Conservation (phyloP, 2,888 invertebrate genomes). For the Phalera bucephala region DNA sequence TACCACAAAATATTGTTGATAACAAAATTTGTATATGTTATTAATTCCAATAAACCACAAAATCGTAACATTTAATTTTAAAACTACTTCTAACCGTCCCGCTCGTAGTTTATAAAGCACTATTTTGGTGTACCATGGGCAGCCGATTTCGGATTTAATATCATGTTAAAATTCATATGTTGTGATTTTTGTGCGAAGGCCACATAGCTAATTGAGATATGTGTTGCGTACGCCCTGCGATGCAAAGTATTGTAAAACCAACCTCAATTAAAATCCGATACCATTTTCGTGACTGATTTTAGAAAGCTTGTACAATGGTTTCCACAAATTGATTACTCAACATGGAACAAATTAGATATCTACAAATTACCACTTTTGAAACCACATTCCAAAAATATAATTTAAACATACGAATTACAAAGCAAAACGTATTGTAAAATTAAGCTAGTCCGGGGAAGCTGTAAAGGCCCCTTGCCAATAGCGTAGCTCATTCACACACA, state of each 20-base stretch:
- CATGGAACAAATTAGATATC: no score
- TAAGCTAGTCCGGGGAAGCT: no score
- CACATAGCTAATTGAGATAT: background rate
- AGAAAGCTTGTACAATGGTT: background rate
- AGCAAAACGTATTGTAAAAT: no score
- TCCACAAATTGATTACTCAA: background rate
- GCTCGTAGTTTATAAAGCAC: no score
- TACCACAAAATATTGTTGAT: background rate
- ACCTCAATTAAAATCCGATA: background rate
- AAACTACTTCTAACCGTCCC: slow-evolving; percentile 8
- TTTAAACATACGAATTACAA: no score
- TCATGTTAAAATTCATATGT: slow-evolving; percentile 6
- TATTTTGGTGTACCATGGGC: background rate
- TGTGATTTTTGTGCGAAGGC: background rate
- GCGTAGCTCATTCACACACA: no score
- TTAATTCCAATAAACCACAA: slow-evolving; percentile 16
- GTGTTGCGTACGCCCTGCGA: background rate
- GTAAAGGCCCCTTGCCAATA: no score
- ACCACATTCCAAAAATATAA: no score
- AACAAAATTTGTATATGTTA: slow-evolving; percentile 2
- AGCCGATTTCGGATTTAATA: slow-evolving; percentile 4
- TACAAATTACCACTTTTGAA: no score
- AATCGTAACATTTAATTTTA: slow-evolving; percentile 10
- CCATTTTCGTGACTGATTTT: background rate
- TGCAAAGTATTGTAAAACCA: background rate